These are phyloP conservation scores for Pollenia labialis DNA, from an alignment of 2,888 invertebrate genomes.

Conservation along the genomic window DNA sequence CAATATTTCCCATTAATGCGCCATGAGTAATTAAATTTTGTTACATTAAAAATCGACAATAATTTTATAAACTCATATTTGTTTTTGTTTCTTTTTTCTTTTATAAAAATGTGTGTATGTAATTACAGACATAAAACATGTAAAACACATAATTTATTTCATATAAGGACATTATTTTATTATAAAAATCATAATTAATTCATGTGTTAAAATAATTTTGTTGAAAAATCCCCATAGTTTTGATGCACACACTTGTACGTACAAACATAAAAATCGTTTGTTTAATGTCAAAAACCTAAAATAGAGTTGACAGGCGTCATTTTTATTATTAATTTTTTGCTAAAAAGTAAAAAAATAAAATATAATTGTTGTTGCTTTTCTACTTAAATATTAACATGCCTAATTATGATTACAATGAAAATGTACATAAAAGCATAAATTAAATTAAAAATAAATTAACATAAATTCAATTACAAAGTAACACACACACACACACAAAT, in stretches of 20 bases:
- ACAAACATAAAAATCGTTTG: constrained; percentile 18
- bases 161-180: not conserved
- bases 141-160: constrained; percentile 1
- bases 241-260: not conserved
- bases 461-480: constrained; percentile 55
- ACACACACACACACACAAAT: not conserved
- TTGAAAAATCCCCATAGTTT: constrained; percentile 28
- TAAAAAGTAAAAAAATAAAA: not conserved
- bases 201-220: constrained; percentile 24
- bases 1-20: constrained; percentile 8
- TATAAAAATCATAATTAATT: constrained; percentile 54
- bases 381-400: constrained; percentile 41
- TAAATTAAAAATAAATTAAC: constrained; percentile 67
- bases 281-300: constrained; percentile 50
- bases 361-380: constrained; percentile 20
- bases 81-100: too few relatives aligned
- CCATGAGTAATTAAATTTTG: constrained; percentile 26
- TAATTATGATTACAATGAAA: constrained; percentile 59
- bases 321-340: constrained; percentile 1
- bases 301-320: constrained; percentile 49
- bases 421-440: constrained; percentile 49
- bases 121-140: not conserved
- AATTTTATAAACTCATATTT: constrained; percentile 1
- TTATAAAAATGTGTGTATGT: not conserved
- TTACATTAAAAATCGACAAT: not conserved